Conservation (phyloP, 1,140 invertebrate species). For the Drosophila asahinai region DNA sequence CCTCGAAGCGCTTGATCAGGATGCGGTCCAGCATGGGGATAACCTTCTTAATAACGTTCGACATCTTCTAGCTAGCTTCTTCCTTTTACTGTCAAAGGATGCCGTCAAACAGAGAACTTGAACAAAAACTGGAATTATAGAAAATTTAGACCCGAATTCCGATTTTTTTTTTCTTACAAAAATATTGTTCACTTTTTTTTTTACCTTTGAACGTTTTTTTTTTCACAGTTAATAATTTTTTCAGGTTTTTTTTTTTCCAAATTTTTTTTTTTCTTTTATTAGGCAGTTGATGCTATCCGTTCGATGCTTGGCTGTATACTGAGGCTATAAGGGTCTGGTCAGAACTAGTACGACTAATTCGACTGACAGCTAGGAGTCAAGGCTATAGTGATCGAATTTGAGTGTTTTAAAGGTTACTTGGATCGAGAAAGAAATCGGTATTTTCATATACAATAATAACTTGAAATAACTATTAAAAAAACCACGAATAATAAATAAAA, state of each 20-base stretch:
- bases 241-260: not conserved
- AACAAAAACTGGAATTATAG: not conserved
- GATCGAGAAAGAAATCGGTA: not conserved
- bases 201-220: not conserved
- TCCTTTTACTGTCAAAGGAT: not conserved
- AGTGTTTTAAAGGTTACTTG: not conserved
- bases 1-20: constrained; percentile 96
- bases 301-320: constrained; percentile 9
- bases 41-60: constrained; percentile 90
- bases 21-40: constrained; percentile 98
- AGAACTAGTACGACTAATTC: not conserved
- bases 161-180: constrained; percentile 1
- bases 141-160: not conserved
- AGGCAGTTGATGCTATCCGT: constrained; percentile 3
- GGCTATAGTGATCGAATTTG: constrained; percentile 5
- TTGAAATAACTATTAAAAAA: not conserved
- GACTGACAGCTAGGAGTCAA: not conserved
- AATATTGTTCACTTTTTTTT: no score
- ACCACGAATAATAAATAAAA: no score
- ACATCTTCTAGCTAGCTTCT: constrained; percentile 26
- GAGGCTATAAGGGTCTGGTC: not conserved
- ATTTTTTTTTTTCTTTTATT: not conserved
- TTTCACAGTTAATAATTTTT: not conserved
- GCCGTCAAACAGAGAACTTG: not conserved
- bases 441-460: no score